Base-by-base conservation (phyloP, 2,113 vertebrate genomes). In the Carassius carassius region DNA sequence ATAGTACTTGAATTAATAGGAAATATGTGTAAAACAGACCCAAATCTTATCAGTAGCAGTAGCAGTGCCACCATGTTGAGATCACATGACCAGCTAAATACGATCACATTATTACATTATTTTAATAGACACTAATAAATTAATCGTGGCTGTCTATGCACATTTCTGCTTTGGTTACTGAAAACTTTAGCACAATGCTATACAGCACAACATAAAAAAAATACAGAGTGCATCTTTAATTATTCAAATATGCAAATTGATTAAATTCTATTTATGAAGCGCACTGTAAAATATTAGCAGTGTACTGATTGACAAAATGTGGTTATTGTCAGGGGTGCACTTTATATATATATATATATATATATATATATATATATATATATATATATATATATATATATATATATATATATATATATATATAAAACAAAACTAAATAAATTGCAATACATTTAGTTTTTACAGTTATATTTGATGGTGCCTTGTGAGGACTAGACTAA, bases 231-330 rank as follows among this genome's bases (percentile, higher is more conserved):
- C 54, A 56, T 56, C 6, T 56, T 19, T 56, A 56, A 56, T n/a
- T n/a, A 58, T 58, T 58, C 8, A 58, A n/a, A n/a, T 21, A 58
- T 21, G 19, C 56, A 58, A 58, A 58, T 58, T 21, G 56, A 0
- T n/a, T 58, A 58, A 2, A 58, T 58, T 58, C 56, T 58, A 58
- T 58, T n/a, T 58, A 58, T 58, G 7, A 6, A 58, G 17, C 54
- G 2, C 25, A 32, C 67, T 37, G 10, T 54, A 77, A 56, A 11
- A 56, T 77, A 29, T 21, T 41, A 14, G 12, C 17, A 11, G 13
- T 60, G 76, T 60, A 78, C 7, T 49, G 37, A 77, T 19, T 35
- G 17, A 58, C 32, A 58, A 78, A 78, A 49, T 78, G 75, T 13
- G 29, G 10, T 56, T 17, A n/a, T 60, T n/a, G 35, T 78, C 10